phyloP scores from a whole-genome alignment of 2,888 invertebrate species.

The Andricus curvator region DNA sequence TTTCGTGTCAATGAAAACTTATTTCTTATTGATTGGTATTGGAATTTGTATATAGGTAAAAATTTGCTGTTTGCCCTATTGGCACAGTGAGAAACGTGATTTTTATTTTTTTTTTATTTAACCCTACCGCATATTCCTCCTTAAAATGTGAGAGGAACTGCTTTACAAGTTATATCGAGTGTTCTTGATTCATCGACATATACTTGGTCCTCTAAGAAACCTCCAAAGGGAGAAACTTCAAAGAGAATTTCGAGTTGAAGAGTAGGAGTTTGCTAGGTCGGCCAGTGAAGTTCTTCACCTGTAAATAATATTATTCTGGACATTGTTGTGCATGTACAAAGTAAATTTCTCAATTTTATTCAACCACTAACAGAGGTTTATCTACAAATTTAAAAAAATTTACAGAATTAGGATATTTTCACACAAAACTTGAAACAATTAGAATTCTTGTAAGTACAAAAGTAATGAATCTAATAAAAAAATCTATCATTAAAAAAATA shows the following conservation, averaged over 20 bases:
- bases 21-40: no score
- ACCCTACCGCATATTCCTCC: neutral
- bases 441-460: constrained; percentile 34
- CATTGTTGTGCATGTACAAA: constrained; percentile 26
- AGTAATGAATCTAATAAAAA: constrained; percentile 36
- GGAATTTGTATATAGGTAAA: no score
- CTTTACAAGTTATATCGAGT: constrained; percentile 26
- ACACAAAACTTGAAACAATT: constrained; percentile 4
- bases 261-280: constrained; percentile 9
- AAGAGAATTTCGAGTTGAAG: constrained; percentile 28
- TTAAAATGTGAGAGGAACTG: constrained; percentile 1
- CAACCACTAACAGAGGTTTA: constrained; percentile 28
- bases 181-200: constrained; percentile 21
- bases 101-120: no score
- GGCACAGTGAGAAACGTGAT: no score
- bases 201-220: neutral
- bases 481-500: constrained; percentile 39
- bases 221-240: constrained; percentile 18
- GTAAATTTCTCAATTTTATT: neutral
- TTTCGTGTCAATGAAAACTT: no score
- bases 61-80: no score
- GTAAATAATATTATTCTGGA: constrained; percentile 25
- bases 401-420: constrained; percentile 9
- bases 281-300: neutral
- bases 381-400: neutral